Percentiles rank a stretch among this genome's conserved stretches.
phyloP scores from a whole-genome alignment of 2,113 vertebrate genomes.

The Dasypus novemcinctus region DNA sequence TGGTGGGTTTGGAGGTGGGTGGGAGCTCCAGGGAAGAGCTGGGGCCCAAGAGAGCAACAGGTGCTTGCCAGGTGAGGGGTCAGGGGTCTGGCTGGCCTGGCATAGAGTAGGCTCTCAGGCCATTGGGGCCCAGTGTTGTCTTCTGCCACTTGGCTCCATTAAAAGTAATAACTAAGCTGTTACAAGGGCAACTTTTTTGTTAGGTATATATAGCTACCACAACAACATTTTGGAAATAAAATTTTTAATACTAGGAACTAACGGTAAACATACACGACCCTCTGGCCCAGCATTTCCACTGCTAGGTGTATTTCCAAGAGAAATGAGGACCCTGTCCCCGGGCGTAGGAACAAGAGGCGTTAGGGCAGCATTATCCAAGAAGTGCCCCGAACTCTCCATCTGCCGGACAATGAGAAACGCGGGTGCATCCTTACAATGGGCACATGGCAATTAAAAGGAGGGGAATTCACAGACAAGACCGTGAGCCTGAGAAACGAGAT shows the following conservation, averaged over 20 bases:
- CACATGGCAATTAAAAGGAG: not conserved
- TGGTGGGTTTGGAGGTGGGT: not conserved
- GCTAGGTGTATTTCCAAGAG: not conserved
- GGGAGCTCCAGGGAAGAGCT: not conserved
- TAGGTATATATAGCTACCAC: too few species aligned
- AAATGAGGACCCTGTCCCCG: not conserved
- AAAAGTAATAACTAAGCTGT: not conserved
- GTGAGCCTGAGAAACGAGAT: not conserved
- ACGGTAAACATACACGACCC: not conserved
- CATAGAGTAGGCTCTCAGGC: not conserved
- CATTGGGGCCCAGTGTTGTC: not conserved
- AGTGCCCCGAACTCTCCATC: not conserved
- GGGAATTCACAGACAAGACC: not conserved
- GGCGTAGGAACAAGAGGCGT: not conserved
- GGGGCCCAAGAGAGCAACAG: not conserved
- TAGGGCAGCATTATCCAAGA: not conserved
- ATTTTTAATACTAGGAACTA: not conserved
- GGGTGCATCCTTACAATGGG: not conserved
- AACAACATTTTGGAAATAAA: too few species aligned
- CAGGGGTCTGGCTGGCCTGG: not conserved
- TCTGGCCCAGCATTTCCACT: not conserved
- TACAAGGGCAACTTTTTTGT: too few species aligned
- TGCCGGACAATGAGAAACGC: not conserved
- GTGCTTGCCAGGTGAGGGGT: not conserved
- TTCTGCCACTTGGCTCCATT: not conserved